Percentiles rank a stretch among this genome's conserved stretches.
Evolutionary conservation across 2,888 invertebrate genomes (phyloP).

Genomic region (Autographa gamma): DNA sequence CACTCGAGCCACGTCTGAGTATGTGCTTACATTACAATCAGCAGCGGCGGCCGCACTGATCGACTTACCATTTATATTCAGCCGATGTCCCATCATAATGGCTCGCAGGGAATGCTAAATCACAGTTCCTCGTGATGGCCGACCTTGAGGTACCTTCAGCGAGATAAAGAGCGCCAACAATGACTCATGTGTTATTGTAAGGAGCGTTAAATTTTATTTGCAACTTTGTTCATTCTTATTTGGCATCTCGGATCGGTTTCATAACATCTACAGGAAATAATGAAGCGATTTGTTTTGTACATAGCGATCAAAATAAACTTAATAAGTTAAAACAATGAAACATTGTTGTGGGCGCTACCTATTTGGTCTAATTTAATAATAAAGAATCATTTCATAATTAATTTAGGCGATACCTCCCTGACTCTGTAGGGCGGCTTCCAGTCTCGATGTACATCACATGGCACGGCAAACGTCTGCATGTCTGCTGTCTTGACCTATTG

Average conservation of each 20-base stretch:
- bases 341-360: constrained; percentile 39
- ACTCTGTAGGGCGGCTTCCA: too few relatives aligned
- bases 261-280: constrained; percentile 58
- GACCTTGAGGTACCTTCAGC: constrained; percentile 62
- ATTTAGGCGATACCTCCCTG: too few relatives aligned
- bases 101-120: constrained; percentile 54
- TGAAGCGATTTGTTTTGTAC: constrained; percentile 47
- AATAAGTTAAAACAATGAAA: constrained; percentile 54
- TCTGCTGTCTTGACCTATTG: too few relatives aligned
- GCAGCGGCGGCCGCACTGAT: constrained; percentile 42
- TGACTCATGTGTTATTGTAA: constrained; percentile 46
- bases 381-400: not conserved
- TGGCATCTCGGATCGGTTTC: constrained; percentile 42
- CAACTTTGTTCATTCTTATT: constrained; percentile 57
- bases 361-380: not conserved
- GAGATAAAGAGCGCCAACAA: constrained; percentile 34
- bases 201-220: constrained; percentile 51
- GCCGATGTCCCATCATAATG: constrained; percentile 32
- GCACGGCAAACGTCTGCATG: too few relatives aligned
- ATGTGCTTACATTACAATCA: constrained; percentile 34
- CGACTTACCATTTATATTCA: constrained; percentile 65
- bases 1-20: constrained; percentile 56
- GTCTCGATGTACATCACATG: too few relatives aligned
- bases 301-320: constrained; percentile 53
- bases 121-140: constrained; percentile 53